A percentile compares a stretch with the other conserved stretches of the same genome.
These are phyloP conservation scores for Nephrotoma flavescens DNA, from an alignment of 2,888 invertebrate species.

Conservation along the genomic window DNA sequence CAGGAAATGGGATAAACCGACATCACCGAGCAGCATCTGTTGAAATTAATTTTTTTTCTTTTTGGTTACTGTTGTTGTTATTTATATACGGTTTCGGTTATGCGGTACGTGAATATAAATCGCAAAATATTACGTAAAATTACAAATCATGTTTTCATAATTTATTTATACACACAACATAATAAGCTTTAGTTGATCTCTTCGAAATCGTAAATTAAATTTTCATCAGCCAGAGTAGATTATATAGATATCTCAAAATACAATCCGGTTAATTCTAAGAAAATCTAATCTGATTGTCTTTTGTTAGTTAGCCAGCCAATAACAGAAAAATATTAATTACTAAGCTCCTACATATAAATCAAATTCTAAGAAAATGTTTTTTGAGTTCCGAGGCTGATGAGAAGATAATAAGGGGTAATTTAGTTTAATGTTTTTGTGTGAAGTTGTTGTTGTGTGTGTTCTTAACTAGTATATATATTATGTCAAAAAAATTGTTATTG, in stretches of 20 bases:
- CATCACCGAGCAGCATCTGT: background rate
- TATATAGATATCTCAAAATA: background rate
- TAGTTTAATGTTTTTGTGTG: background rate
- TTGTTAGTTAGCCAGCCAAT: background rate
- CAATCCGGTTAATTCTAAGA: background rate
- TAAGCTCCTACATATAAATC: background rate
- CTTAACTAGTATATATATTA: background rate
- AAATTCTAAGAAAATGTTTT: background rate
- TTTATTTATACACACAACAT: background rate
- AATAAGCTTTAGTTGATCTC: background rate
- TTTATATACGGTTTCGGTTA: background rate
- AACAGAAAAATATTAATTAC: background rate
- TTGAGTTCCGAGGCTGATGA: background rate
- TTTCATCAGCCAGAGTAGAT: background rate
- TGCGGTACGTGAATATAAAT: background rate
- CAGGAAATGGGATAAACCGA: background rate
- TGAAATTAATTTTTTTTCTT: background rate
- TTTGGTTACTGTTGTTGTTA: background rate
- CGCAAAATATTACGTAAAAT: background rate
- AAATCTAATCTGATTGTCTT: background rate
- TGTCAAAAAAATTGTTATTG: background rate
- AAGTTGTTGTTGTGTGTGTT: background rate
- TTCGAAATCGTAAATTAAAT: background rate
- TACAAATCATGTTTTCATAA: background rate
- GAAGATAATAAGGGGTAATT: background rate